These are phyloP conservation scores for Phenganax stokvisi DNA, from an alignment of 92 coral and sea anemone genomes.

Conservation along the genomic window DNA sequence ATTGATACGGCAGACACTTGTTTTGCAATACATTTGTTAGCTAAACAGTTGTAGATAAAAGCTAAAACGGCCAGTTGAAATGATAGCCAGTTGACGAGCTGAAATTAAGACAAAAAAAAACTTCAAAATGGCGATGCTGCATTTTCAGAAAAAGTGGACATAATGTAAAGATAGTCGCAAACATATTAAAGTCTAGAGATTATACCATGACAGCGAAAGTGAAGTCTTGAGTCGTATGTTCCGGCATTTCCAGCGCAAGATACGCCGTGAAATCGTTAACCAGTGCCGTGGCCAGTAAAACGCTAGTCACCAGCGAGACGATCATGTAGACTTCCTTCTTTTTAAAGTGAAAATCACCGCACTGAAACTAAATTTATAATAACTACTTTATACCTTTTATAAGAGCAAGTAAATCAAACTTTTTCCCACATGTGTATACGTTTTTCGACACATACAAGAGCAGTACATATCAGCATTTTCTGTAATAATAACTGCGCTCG, in stretches of 20 bases:
- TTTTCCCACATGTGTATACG: background rate
- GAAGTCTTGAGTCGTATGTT: conserved; percentile 75
- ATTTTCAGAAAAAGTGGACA: background rate
- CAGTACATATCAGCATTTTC: background rate
- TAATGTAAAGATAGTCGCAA: background rate
- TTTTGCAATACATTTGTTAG: conserved; percentile 67
- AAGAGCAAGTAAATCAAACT: background rate
- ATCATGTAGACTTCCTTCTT: conserved; percentile 81
- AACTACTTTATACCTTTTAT: background rate
- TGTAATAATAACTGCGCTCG: too few relatives aligned
- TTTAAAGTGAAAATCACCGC: conserved; percentile 74
- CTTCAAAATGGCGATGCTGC: background rate
- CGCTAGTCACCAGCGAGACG: conserved; percentile 60
- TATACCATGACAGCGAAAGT: conserved; percentile 79
- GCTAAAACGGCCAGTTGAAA: conserved; percentile 73
- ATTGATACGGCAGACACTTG: conserved; percentile 68
- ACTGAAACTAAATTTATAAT: conserved; percentile 62
- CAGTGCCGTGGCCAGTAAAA: conserved; percentile 65
- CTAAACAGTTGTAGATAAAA: conserved; percentile 74
- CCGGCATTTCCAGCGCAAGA: conserved; percentile 77
- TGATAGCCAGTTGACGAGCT: conserved; percentile 73
- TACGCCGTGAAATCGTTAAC: conserved; percentile 81
- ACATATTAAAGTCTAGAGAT: background rate
- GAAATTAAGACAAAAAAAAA: conserved; percentile 8
- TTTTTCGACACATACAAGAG: background rate